These are phyloP conservation scores for Anniella stebbinsi DNA, from an alignment of 2,797 vertebrate species.

Conservation along the genomic window DNA sequence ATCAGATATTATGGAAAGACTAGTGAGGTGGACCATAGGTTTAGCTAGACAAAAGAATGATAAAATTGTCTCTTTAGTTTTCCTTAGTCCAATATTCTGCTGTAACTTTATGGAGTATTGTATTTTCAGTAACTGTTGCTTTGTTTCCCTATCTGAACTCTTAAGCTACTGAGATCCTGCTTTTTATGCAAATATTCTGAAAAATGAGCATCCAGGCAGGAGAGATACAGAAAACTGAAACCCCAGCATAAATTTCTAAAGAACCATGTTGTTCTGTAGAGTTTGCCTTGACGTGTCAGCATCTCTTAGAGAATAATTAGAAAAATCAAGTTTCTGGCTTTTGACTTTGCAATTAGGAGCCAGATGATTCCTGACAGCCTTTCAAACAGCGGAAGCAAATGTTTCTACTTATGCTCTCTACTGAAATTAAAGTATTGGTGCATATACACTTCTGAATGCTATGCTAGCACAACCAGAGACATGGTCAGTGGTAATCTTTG, in stretches of 20 bases:
- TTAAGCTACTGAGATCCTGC: constrained; percentile 41
- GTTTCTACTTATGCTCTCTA: constrained; percentile 1
- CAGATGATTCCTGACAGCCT: constrained; percentile 13
- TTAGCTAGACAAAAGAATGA: constrained; percentile 14
- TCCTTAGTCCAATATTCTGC: neutral
- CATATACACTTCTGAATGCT: constrained; percentile 6
- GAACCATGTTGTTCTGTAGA: constrained; percentile 34
- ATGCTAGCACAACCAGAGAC: neutral
- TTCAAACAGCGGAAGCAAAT: constrained; percentile 27
- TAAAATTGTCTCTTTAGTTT: neutral
- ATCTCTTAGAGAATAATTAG: constrained; percentile 44
- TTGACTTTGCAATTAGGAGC: constrained; percentile 35
- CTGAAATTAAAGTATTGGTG: neutral
- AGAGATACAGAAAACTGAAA: constrained; percentile 46
- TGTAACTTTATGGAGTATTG: neutral
- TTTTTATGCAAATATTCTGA: constrained; percentile 48
- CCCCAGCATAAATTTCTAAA: constrained; percentile 42
- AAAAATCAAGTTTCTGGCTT: constrained; percentile 35
- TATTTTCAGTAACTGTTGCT: constrained; percentile 23
- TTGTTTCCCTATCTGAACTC: constrained; percentile 42
- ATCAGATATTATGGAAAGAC: neutral
- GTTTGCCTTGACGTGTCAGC: constrained; percentile 20
- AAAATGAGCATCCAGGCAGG: constrained; percentile 39
- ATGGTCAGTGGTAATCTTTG: neutral
- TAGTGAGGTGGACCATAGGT: neutral